phyloP scores from a whole-genome alignment of 37 sponge, comb jelly and placozoan species.

The Halichondria panicea region DNA sequence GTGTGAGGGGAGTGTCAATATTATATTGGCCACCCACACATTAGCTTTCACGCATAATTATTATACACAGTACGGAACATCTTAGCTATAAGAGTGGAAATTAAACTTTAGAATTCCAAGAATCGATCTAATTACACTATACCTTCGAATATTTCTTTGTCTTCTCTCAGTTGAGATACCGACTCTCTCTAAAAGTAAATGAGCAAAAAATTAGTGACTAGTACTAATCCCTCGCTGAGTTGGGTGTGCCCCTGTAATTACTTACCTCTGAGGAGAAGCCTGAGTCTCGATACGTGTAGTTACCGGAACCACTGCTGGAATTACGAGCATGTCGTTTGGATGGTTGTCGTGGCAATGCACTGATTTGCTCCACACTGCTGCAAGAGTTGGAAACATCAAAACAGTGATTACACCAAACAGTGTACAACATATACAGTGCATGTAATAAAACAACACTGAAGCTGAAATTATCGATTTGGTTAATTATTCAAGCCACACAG shows the following conservation, averaged over 20 bases:
- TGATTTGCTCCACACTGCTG: neutral
- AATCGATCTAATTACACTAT: too few relatives aligned
- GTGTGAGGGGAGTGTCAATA: neutral
- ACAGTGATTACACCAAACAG: too few relatives aligned
- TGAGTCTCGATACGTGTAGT: constrained; percentile 7
- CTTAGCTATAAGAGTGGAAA: too few relatives aligned
- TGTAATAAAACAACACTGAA: too few relatives aligned
- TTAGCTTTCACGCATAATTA: neutral
- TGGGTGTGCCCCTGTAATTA: too few relatives aligned
- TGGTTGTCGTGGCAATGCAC: neutral
- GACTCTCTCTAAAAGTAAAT: constrained; percentile 18
- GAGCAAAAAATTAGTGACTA: neutral
- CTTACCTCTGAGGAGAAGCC: constrained; percentile 44
- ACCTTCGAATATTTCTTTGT: neutral
- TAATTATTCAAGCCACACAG: too few relatives aligned
- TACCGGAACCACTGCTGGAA: neutral
- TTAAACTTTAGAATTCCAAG: too few relatives aligned
- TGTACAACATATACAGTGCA: too few relatives aligned
- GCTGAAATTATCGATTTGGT: too few relatives aligned
- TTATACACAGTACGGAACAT: too few relatives aligned
- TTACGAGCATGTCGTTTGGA: neutral
- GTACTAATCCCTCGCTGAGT: neutral
- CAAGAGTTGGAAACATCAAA: neutral
- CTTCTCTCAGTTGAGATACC: constrained; percentile 4
- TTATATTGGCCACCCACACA: neutral